These are phyloP conservation scores for Nudaria mundana DNA, from an alignment of 2,888 invertebrate genomes.

Conservation along the genomic window DNA sequence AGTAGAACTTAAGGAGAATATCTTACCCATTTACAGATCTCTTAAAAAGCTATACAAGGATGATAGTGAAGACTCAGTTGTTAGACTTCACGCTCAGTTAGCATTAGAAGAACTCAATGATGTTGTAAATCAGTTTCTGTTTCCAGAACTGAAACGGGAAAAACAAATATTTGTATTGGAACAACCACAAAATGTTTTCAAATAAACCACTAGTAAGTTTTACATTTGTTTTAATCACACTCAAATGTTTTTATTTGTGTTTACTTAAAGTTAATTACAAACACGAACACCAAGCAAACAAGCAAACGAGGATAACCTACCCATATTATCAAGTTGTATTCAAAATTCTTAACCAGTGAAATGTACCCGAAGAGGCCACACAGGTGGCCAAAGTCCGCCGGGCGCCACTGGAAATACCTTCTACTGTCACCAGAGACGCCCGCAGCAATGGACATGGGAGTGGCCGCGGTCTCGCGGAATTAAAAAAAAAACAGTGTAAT, in stretches of 20 bases:
- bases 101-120: constrained; percentile 83
- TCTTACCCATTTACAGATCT: constrained; percentile 86
- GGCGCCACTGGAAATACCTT: too few relatives aligned
- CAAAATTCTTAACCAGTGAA: too few relatives aligned
- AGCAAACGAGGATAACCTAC: not conserved
- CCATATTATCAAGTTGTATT: not conserved
- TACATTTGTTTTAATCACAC: constrained; percentile 40
- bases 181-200: not conserved
- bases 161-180: constrained; percentile 74
- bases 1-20: constrained; percentile 83
- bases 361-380: too few relatives aligned
- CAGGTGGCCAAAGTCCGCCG: too few relatives aligned
- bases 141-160: constrained; percentile 78
- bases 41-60: constrained; percentile 84
- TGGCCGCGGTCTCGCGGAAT: too few relatives aligned
- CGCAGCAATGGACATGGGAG: too few relatives aligned
- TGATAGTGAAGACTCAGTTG: constrained; percentile 83
- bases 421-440: too few relatives aligned
- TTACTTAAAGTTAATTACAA: constrained; percentile 22
- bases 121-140: constrained; percentile 83
- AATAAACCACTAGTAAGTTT: constrained; percentile 8
- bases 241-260: constrained; percentile 16
- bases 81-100: constrained; percentile 82
- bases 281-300: constrained; percentile 9
- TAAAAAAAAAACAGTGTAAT: too few relatives aligned